Evolutionary conservation across 2,888 invertebrate species (phyloP), one percentile per base, ranked within the genome.

Genomic region (Drosophila helvetica): DNA sequence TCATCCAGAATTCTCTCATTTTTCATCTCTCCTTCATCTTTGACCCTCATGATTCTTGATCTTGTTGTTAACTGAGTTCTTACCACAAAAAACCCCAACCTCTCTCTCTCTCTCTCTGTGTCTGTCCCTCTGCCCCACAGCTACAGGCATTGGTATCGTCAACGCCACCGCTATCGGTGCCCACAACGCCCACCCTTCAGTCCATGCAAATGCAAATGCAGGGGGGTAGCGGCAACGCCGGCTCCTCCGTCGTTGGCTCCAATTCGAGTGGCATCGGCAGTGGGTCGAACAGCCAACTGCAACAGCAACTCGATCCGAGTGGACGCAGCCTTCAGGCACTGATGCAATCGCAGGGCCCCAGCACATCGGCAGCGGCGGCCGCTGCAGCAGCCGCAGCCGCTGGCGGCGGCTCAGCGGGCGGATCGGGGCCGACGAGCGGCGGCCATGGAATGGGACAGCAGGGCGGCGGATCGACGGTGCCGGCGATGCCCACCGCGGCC

Each of bases 61-160:
- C 52, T 64, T 63, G 68, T 71, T 68, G 60, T 65, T 62, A 75
- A 74, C 60, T 63, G 68, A 79, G 52, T 55, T 73, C 65, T 76
- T 67, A 73, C 69, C 64, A 66, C 52, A 73, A 72, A 38, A 38
- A 38, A 38, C 38, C 38, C 38, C 38, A 38, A 38, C n/a, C 55
- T 64, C 57, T 52, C 51, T 60, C 62, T 65, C 54, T 69, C 57
- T 61, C 17, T 64, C 33, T 64, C 43, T 62, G 53, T 52, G 62
- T 62, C 63, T 65, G 55, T 43, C 55, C 33, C 46, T 60, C 33
- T 60, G 55, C 38, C 65, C 64, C 74, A 86, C 90, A 92, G 92
- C 90, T 92, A 80, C 92, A 92, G 90, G 92, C 92, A 68, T 88
- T 92, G 90, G 92, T 92, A 59, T 91, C 91, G 57, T 91, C 91